Percentiles rank a stretch among this genome's conserved stretches.
Evolutionary conservation across 1,140 invertebrate genomes (phyloP).

Genomic region (Drosophila orosa): DNA sequence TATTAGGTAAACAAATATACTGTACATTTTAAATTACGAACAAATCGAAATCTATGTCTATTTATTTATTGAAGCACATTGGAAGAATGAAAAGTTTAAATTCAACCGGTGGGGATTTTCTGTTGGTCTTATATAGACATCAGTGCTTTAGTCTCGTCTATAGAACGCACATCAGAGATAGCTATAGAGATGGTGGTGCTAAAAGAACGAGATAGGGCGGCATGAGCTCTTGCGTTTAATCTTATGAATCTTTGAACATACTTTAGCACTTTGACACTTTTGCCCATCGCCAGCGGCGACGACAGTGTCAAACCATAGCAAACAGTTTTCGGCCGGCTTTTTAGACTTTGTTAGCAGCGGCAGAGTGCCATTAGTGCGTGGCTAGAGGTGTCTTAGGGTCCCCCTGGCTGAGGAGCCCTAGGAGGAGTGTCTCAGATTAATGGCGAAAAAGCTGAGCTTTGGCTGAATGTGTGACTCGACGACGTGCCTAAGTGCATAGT

Average conservation of each 20-base stretch:
- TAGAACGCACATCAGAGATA: conserved; percentile 9
- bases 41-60: too few relatives aligned
- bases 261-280: conserved; percentile 80
- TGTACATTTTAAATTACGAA: too few relatives aligned
- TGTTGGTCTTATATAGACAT: too few relatives aligned
- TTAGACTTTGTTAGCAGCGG: conserved; percentile 51
- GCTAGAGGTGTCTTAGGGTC: conserved; percentile 11
- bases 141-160: background rate
- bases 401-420: background rate
- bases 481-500: conserved; percentile 58
- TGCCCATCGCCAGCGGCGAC: conserved; percentile 44
- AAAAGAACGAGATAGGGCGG: conserved; percentile 11
- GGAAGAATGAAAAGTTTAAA: too few relatives aligned
- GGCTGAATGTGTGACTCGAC: conserved; percentile 18
- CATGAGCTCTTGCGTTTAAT: conserved; percentile 55
- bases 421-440: conserved; percentile 55
- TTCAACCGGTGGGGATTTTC: too few relatives aligned
- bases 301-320: conserved; percentile 28
- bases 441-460: conserved; percentile 49
- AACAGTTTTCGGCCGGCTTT: conserved; percentile 58
- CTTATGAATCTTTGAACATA: conserved; percentile 81
- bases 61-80: too few relatives aligned
- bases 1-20: too few relatives aligned
- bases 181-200: background rate
- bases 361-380: conserved; percentile 54